phyloP scores from a whole-genome alignment of 1,140 invertebrate species.

The Drosophila suzukii region DNA sequence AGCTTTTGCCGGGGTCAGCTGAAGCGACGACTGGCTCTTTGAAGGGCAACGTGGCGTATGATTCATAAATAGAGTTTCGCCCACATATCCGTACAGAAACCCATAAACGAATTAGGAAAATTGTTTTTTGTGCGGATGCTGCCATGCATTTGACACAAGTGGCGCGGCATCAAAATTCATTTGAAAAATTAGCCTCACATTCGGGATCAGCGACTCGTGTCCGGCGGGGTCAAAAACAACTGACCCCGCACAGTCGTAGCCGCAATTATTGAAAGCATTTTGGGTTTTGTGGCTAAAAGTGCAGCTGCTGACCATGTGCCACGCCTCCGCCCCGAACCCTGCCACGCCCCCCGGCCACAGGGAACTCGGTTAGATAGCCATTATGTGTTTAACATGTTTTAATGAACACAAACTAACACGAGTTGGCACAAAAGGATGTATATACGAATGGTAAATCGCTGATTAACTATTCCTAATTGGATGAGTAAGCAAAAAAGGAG shows the following conservation, averaged over 20 bases:
- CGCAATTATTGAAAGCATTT: conserved; percentile 75
- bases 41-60: conserved; percentile 52
- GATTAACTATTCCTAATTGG: conserved; percentile 28
- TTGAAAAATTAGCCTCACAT: conserved; percentile 66
- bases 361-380: conserved; percentile 57
- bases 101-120: conserved; percentile 25
- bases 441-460: conserved; percentile 2
- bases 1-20: conserved; percentile 21
- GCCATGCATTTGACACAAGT: conserved; percentile 56
- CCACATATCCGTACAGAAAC: conserved; percentile 9
- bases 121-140: conserved; percentile 35
- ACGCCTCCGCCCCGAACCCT: conserved; percentile 1
- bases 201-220: conserved; percentile 57
- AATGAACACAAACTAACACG: conserved; percentile 63
- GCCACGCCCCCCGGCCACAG: conserved; percentile 10
- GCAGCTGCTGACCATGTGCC: conserved; percentile 20
- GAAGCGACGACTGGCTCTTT: conserved; percentile 27
- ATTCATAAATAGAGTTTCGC: conserved; percentile 46
- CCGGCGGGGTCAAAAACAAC: conserved; percentile 34
- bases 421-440: conserved; percentile 8
- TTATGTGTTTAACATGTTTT: conserved; percentile 74
- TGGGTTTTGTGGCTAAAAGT: conserved; percentile 53
- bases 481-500: conserved; percentile 12
- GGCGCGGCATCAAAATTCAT: conserved; percentile 44
- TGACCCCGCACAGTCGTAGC: conserved; percentile 37